Evolutionary conservation across 2,888 invertebrate genomes (phyloP), one percentile per base, ranked within the genome.

Genomic region (Plagiodera versicolora): DNA sequence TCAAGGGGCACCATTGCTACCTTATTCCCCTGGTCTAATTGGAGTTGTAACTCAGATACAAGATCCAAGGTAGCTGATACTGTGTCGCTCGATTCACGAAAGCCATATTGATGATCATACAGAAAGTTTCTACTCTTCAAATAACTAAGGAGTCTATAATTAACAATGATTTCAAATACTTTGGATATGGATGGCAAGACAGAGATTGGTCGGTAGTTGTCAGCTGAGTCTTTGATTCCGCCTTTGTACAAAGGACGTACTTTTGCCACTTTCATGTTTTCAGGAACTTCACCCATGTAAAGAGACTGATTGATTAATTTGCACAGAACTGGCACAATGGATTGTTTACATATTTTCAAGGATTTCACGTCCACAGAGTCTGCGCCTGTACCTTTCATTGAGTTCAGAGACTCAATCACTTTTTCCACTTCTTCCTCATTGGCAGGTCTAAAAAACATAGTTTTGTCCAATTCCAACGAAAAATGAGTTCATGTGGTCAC

Each of bases 61-160:
- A 44, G 44, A 44, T 44, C 44, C 44, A 44, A 44, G 44, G 44
- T 44, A 44, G 44, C n/a, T 10, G 44, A 44, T 6, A 44, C 44
- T 44, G 44, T 44, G 44, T 44, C 44, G 44, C 44, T 44, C 11
- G 44, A 44, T 44, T 44, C 44, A 44, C 44, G 44, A 44, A 44
- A 10, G 10, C 44, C n/a, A n/a, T n/a, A n/a, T n/a, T 16, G 28
- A 28, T 28, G 8, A 28, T 28, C 8, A 28, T 28, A 28, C 28
- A 28, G 8, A 28, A 28, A 28, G 5, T 28, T 28, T 28, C 4
- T 28, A 28, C 5, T 44, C 11, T 44, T 44, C 44, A 44, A 44
- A 44, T 44, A 44, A 44, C 44, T 28, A 28, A 28, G 4, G 28
- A 28, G 28, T 28, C 28, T 28, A 28, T 8, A 6, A 28, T 28